These are phyloP conservation scores for Onychostruthus taczanowskii DNA, from an alignment of 2,113 vertebrate genomes.

Conservation along the genomic window DNA sequence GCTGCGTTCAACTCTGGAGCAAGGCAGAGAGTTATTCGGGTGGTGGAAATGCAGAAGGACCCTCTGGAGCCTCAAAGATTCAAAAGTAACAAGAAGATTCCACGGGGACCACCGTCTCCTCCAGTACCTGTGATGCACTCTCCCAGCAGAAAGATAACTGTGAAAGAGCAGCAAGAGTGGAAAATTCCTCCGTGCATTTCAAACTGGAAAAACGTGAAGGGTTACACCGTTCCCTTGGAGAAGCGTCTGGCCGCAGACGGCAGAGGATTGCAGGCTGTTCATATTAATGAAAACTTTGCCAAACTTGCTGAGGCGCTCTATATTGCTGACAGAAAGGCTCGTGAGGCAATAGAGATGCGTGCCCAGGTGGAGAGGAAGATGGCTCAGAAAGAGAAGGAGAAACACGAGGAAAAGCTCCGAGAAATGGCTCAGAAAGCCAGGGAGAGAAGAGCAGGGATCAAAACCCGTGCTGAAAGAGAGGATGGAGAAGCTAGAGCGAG, in stretches of 20 bases:
- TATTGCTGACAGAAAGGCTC: constrained; percentile 70
- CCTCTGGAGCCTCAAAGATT: neutral
- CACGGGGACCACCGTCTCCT: constrained; percentile 93
- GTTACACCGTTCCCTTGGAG: neutral
- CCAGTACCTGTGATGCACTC: constrained; percentile 99
- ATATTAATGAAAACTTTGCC: neutral
- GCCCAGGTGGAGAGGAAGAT: constrained; percentile 98
- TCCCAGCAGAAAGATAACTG: constrained; percentile 88
- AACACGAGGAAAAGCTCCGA: constrained; percentile 95
- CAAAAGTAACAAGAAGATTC: constrained; percentile 99
- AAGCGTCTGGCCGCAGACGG: neutral
- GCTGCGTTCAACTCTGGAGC: neutral
- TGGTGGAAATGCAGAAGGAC: neutral
- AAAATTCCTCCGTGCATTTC: neutral
- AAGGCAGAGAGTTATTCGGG: neutral
- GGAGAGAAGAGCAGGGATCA: constrained; percentile 95
- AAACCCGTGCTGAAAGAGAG: constrained; percentile 90
- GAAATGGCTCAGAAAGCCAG: constrained; percentile 96
- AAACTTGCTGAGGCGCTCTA: neutral
- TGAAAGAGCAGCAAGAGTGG: neutral
- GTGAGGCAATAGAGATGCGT: constrained; percentile 97
- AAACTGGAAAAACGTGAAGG: neutral
- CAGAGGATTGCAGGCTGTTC: neutral
- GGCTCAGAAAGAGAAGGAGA: constrained; percentile 98
- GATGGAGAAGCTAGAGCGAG: neutral